phyloP scores from a whole-genome alignment of 1,140 invertebrate species.

The Lepidostoma basale region DNA sequence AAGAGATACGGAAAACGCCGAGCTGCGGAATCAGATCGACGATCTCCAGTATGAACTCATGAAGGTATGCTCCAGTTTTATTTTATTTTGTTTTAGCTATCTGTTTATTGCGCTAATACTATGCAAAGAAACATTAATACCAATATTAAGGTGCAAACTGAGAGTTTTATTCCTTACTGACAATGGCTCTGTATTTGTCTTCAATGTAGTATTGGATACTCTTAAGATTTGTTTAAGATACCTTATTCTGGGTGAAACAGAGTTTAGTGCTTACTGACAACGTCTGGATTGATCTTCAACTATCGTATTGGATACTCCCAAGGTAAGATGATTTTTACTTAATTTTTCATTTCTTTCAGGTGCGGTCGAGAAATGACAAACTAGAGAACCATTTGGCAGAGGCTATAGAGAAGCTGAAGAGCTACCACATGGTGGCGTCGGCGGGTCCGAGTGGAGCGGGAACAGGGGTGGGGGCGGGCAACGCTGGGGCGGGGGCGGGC shows the following conservation, averaged over 20 bases:
- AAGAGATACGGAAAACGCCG: conserved; percentile 92
- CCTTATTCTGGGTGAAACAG: too few species aligned
- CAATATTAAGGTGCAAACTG: too few species aligned
- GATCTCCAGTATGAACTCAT: conserved; percentile 93
- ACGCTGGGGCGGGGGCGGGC: conserved; percentile 46
- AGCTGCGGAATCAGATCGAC: conserved; percentile 94
- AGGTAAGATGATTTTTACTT: neutral
- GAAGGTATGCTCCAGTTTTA: conserved; percentile 69
- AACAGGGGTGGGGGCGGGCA: conserved; percentile 34
- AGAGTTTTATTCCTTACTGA: too few species aligned
- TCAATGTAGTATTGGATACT: too few species aligned
- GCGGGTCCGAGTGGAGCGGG: conserved; percentile 45
- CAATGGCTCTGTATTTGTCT: too few species aligned
- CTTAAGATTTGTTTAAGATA: too few species aligned
- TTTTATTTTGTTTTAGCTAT: too few species aligned
- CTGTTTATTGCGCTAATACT: too few species aligned
- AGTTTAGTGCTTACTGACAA: neutral
- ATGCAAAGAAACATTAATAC: too few species aligned
- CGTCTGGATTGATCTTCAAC: neutral
- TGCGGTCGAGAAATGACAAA: conserved; percentile 87
- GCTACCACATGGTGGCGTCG: conserved; percentile 76
- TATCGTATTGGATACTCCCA: neutral
- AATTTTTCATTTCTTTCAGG: conserved; percentile 50
- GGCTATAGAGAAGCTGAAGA: conserved; percentile 87
- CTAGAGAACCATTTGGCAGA: conserved; percentile 88